Conservation (phyloP, 1,140 invertebrate species). For the Amphibalanus amphitrite region DNA sequence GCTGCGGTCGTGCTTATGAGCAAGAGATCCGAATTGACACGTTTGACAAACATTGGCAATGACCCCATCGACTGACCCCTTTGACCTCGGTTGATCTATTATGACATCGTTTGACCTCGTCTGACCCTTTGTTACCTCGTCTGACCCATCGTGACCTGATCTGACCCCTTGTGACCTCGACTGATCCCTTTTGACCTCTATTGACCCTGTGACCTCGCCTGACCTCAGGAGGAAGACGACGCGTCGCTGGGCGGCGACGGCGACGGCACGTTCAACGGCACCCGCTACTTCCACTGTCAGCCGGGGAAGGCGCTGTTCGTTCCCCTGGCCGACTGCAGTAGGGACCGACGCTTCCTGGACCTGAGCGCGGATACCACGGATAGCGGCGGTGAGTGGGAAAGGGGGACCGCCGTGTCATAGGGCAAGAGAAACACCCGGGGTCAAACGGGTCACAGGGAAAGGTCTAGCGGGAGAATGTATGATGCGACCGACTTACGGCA, state of each 20-base stretch:
- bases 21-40: too few relatives aligned
- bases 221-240: conserved; percentile 51
- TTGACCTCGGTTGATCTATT: too few relatives aligned
- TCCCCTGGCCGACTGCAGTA: conserved; percentile 50
- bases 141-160: too few relatives aligned
- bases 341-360: conserved; percentile 49
- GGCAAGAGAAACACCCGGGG: too few relatives aligned
- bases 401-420: too few relatives aligned
- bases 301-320: conserved; percentile 57
- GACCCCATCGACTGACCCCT: too few relatives aligned
- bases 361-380: neutral
- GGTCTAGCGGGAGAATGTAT: too few relatives aligned
- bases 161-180: conserved; percentile 5
- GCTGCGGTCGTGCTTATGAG: too few relatives aligned
- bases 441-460: too few relatives aligned
- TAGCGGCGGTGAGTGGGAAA: neutral
- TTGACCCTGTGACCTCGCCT: conserved; percentile 15
- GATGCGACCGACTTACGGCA: too few relatives aligned
- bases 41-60: too few relatives aligned
- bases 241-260: conserved; percentile 36
- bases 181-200: neutral
- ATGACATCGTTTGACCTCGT: neutral
- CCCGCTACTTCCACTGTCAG: conserved; percentile 49
- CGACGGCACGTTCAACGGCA: conserved; percentile 55
- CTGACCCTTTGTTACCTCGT: too few relatives aligned